phyloP scores from a whole-genome alignment of 2,797 vertebrate species.

The Halcyon smyrnensis region DNA sequence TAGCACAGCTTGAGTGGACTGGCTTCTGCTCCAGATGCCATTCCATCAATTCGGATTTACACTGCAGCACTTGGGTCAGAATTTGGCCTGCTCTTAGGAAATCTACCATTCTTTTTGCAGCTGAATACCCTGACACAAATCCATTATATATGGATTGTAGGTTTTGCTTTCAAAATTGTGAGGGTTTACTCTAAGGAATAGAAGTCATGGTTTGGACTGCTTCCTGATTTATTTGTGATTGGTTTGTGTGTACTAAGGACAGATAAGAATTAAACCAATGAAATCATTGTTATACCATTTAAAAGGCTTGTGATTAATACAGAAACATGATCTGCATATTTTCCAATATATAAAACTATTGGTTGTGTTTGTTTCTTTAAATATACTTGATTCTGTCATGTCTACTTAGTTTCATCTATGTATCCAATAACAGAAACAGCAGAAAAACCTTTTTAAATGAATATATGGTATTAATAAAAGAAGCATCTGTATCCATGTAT shows the following conservation, averaged over 20 bases:
- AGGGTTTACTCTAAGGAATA: neutral
- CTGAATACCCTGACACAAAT: neutral
- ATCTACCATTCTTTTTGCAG: neutral
- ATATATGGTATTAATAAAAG: neutral
- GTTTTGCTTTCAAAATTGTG: neutral
- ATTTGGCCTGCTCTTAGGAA: neutral
- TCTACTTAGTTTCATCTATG: neutral
- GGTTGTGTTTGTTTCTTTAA: neutral
- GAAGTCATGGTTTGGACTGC: neutral
- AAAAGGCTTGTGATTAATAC: neutral
- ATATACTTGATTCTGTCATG: neutral
- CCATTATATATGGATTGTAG: too few species aligned
- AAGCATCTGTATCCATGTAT: neutral
- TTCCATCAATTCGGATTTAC: neutral
- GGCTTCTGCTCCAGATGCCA: neutral
- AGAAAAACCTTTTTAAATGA: neutral
- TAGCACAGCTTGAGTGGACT: neutral
- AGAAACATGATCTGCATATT: neutral
- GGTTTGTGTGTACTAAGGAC: neutral
- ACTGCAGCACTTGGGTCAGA: neutral
- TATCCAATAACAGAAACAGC: neutral
- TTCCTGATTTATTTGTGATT: neutral
- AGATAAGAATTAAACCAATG: neutral
- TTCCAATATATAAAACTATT: neutral
- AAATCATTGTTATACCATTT: neutral